Evolutionary conservation across 1,140 invertebrate species (phyloP).

Genomic region (Sinella curviseta): DNA sequence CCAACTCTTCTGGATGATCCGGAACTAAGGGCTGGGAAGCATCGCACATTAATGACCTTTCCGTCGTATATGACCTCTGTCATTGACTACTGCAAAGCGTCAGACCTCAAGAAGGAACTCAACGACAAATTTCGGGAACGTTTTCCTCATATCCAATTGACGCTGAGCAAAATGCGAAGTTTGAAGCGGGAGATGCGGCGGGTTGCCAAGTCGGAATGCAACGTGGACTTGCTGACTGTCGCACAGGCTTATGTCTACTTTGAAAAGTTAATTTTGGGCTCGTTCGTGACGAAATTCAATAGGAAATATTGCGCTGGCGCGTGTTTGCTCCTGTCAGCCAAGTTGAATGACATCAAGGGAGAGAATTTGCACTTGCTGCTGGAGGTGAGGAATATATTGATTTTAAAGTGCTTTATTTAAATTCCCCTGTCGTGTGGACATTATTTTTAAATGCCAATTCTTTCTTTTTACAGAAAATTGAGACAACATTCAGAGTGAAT

Average conservation of each 20-base stretch:
- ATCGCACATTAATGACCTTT: conserved; percentile 90
- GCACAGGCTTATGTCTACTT: conserved; percentile 97
- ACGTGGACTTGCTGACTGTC: conserved; percentile 84
- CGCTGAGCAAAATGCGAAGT: conserved; percentile 93
- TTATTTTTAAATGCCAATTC: conserved; percentile 35
- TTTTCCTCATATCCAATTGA: conserved; percentile 91
- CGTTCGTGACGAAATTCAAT: conserved; percentile 92
- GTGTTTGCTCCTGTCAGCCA: conserved; percentile 88
- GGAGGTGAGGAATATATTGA: conserved; percentile 64
- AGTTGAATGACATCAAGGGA: conserved; percentile 95
- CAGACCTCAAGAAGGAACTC: conserved; percentile 94
- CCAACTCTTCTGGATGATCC: conserved; percentile 91
- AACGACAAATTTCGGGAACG: conserved; percentile 96
- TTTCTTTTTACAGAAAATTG: conserved; percentile 69
- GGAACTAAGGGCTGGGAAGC: conserved; percentile 85
- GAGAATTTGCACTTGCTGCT: conserved; percentile 79
- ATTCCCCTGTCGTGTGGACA: background rate
- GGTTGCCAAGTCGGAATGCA: conserved; percentile 84
- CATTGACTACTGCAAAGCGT: conserved; percentile 93
- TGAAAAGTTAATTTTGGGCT: conserved; percentile 90
- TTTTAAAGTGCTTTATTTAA: conserved; percentile 23
- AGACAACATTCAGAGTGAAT: conserved; percentile 85
- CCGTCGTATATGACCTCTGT: conserved; percentile 94
- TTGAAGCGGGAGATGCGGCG: conserved; percentile 93
- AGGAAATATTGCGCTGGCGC: conserved; percentile 92